These are phyloP conservation scores for Acipenser transmontanus DNA, from an alignment of 2,797 vertebrate genomes.

Conservation along the genomic window DNA sequence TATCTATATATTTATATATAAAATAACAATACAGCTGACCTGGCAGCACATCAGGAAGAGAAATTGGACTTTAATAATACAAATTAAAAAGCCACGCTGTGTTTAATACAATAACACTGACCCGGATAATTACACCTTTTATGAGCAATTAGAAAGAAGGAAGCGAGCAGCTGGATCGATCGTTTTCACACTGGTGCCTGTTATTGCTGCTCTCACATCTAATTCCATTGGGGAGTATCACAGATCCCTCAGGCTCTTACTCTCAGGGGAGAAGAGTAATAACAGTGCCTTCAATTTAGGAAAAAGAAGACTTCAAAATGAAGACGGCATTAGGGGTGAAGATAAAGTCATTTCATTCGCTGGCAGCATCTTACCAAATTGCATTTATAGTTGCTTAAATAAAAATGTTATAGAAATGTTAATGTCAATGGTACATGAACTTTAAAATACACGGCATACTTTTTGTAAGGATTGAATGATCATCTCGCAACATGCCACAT, in stretches of 20 bases:
- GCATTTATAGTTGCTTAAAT: constrained; percentile 2
- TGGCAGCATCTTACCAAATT: constrained; percentile 5
- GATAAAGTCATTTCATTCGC: constrained; percentile 2
- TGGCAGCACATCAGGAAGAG: constrained; percentile 41
- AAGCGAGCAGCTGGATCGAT: constrained; percentile 43
- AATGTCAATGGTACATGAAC: neutral
- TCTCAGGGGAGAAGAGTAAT: neutral
- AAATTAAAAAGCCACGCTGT: constrained; percentile 46
- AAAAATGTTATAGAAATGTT: neutral
- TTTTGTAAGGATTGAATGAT: too few relatives aligned
- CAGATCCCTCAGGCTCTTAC: neutral
- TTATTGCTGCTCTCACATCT: neutral
- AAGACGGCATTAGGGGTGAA: neutral
- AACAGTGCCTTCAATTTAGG: neutral
- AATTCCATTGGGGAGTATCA: neutral
- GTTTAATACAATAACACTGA: constrained; percentile 38
- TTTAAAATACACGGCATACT: neutral
- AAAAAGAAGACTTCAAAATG: neutral
- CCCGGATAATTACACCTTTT: constrained; percentile 59
- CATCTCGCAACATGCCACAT: too few relatives aligned
- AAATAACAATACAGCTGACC: constrained; percentile 40
- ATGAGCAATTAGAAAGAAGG: constrained; percentile 54
- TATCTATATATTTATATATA: constrained; percentile 13
- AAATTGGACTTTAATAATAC: constrained; percentile 50
- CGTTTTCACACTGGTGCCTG: constrained; percentile 20